Conservation (phyloP, 2,888 invertebrate genomes). For the Hydrotaea diabolus region DNA sequence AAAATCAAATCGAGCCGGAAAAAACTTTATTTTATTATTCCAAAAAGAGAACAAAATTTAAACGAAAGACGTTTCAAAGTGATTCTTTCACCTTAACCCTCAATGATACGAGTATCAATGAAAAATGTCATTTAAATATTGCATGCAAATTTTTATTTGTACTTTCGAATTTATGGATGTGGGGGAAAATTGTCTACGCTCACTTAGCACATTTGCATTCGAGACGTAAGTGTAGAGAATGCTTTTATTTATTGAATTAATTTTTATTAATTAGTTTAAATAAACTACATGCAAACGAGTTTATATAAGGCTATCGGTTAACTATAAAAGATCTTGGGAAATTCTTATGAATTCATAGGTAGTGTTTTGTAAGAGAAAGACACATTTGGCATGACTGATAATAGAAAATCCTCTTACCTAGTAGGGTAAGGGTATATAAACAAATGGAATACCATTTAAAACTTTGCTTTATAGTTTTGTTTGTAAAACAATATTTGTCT, state of each 20-base stretch:
- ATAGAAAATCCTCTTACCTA: too few species aligned
- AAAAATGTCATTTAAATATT: slow-evolving; percentile 51
- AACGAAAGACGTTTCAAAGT: neutral
- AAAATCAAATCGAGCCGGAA: neutral
- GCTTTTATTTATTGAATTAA: slow-evolving; percentile 17
- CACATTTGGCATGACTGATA: too few species aligned
- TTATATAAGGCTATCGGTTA: neutral
- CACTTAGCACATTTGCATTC: neutral
- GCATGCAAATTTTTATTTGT: slow-evolving; percentile 22
- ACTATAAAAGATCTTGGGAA: neutral
- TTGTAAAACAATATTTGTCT: too few species aligned
- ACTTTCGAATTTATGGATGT: neutral
- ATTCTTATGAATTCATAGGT: neutral
- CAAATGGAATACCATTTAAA: too few species aligned
- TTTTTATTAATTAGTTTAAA: slow-evolving; percentile 5
- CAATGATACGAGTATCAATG: slow-evolving; percentile 57
- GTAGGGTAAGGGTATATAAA: too few species aligned
- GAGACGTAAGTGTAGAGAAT: neutral
- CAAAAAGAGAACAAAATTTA: neutral
- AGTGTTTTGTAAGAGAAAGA: too few species aligned
- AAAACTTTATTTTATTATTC: neutral
- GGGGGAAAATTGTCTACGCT: neutral
- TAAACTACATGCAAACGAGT: neutral
- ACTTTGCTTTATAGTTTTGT: too few species aligned
- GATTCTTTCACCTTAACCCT: slow-evolving; percentile 61